Percentiles rank a stretch among this genome's conserved stretches.
phyloP scores from a whole-genome alignment of 2,113 vertebrate species.

The Hippocampus mohnikei region DNA sequence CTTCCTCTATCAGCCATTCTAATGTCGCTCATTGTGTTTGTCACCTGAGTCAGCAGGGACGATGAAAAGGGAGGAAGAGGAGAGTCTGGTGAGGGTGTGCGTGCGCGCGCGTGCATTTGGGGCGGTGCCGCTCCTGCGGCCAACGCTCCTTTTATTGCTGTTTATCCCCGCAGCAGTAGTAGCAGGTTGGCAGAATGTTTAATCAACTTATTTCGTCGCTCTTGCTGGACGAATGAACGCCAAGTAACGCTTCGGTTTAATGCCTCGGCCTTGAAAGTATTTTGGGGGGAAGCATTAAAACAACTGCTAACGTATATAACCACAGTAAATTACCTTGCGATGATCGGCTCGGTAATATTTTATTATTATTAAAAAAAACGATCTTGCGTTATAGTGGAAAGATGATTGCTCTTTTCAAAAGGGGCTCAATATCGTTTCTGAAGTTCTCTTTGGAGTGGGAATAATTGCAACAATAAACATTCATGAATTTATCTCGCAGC shows the following conservation, averaged over 20 bases:
- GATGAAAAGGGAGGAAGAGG: conserved; percentile 59
- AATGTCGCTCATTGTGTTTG: conserved; percentile 67
- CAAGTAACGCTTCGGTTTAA: neutral
- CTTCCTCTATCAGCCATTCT: conserved; percentile 64
- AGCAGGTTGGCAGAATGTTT: conserved; percentile 67
- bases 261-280: neutral
- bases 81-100: conserved; percentile 40
- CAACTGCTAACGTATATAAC: neutral
- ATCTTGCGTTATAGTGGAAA: neutral
- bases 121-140: conserved; percentile 55
- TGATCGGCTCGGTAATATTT: neutral
- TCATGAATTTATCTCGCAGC: too few species aligned
- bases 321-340: neutral
- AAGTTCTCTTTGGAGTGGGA: neutral
- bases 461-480: too few species aligned
- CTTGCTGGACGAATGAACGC: conserved; percentile 30
- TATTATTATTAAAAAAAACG: too few species aligned
- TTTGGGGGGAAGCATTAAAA: neutral
- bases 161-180: conserved; percentile 69
- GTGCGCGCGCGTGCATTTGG: conserved; percentile 40
- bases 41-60: conserved; percentile 73
- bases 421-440: too few species aligned
- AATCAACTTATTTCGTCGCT: conserved; percentile 50
- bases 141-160: conserved; percentile 64
- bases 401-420: neutral